Conservation (phyloP, 2,888 invertebrate genomes). For the Drepana falcataria region DNA sequence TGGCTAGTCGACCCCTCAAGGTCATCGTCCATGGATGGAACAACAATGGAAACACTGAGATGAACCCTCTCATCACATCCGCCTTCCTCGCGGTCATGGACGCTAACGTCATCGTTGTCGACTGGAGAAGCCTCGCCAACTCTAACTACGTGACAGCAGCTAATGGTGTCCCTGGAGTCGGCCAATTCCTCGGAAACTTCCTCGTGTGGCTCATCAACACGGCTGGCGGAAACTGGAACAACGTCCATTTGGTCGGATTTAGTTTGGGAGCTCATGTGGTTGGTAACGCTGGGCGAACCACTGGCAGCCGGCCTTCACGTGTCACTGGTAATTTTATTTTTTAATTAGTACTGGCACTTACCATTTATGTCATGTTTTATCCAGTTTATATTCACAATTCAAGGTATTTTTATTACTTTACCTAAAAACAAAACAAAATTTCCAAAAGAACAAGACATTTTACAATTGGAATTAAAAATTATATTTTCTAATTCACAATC, state of each 20-base stretch:
- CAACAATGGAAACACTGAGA: constrained; percentile 21
- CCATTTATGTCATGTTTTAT: too few relatives aligned
- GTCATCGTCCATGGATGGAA: constrained; percentile 47
- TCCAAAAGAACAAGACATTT: too few relatives aligned
- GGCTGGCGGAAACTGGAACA: constrained; percentile 36
- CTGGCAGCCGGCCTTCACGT: constrained; percentile 23
- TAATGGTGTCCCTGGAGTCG: constrained; percentile 21
- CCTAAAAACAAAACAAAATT: too few relatives aligned
- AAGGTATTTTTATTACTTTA: too few relatives aligned
- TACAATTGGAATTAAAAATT: too few relatives aligned
- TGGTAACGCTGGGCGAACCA: constrained; percentile 38
- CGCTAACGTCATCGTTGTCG: constrained; percentile 42
- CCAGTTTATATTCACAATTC: too few relatives aligned
- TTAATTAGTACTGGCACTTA: not conserved
- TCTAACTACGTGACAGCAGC: constrained; percentile 10
- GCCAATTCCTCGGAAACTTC: constrained; percentile 30
- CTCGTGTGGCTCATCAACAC: constrained; percentile 36
- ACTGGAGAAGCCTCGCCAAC: constrained; percentile 35
- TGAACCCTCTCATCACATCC: constrained; percentile 28
- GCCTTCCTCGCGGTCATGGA: constrained; percentile 33
- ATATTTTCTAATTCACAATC: too few relatives aligned
- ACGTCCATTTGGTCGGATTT: constrained; percentile 47
- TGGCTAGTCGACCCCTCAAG: constrained; percentile 25
- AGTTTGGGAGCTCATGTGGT: constrained; percentile 54
- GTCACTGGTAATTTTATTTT: constrained; percentile 27